Conservation (phyloP, 2,797 vertebrate genomes). For the Pachyuromys duprasi region DNA sequence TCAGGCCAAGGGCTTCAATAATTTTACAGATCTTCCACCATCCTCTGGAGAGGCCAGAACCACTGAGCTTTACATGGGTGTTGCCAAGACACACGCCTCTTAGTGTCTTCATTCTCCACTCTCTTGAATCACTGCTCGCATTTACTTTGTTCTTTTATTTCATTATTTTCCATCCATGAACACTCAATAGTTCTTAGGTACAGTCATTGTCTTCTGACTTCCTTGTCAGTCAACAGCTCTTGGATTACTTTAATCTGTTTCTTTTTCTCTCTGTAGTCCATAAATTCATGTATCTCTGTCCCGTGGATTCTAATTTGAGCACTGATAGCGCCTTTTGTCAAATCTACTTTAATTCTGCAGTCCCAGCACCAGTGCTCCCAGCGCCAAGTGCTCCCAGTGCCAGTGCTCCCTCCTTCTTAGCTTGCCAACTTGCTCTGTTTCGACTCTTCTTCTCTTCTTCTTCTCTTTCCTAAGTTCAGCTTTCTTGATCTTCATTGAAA, state of each 20-base stretch:
- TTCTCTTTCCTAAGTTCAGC: background rate
- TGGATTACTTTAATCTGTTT: background rate
- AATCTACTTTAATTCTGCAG: background rate
- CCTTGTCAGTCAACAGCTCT: background rate
- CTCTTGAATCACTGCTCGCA: background rate
- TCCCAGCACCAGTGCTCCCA: too few relatives aligned
- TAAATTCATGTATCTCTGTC: background rate
- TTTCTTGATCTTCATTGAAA: slow-evolving; percentile 25
- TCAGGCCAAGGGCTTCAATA: background rate
- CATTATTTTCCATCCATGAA: background rate
- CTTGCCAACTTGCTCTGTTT: background rate
- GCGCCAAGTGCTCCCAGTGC: too few relatives aligned
- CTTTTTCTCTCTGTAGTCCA: background rate
- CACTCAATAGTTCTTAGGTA: background rate
- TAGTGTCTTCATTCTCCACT: background rate
- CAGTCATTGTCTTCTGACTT: slow-evolving; percentile 20
- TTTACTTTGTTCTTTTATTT: slow-evolving; percentile 1
- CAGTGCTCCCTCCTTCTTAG: background rate
- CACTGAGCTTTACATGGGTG: background rate
- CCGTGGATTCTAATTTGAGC: background rate
- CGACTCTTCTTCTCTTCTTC: background rate
- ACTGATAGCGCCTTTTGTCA: background rate
- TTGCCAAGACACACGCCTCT: background rate
- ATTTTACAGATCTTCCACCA: background rate
- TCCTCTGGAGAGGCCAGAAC: background rate